Evolutionary conservation across 2,888 invertebrate genomes (phyloP).

Genomic region (Chalcosyrphus nemorum): DNA sequence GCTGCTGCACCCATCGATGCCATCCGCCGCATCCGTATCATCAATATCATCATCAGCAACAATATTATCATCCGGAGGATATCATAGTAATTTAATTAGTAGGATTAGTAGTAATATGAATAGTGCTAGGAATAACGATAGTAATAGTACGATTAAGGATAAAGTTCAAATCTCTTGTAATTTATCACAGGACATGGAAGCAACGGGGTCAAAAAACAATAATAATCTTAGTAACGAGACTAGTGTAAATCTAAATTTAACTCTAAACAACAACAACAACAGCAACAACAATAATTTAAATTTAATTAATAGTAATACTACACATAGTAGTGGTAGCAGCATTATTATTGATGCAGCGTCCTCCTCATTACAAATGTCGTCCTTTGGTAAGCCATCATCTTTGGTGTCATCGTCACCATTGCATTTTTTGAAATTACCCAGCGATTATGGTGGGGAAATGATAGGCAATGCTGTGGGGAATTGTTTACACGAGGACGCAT

Average conservation of each 20-base stretch:
- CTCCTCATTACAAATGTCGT: conserved; percentile 51
- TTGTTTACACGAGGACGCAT: conserved; percentile 59
- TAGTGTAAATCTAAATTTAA: conserved; percentile 69
- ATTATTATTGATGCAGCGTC: conserved; percentile 46
- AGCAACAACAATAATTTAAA: conserved; percentile 60
- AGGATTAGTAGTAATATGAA: conserved; percentile 61
- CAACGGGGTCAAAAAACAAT: conserved; percentile 74
- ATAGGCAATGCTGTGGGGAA: conserved; percentile 29
- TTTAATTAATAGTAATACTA: conserved; percentile 46
- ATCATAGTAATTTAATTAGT: conserved; percentile 70
- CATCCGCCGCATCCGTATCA: not conserved
- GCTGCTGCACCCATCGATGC: conserved; percentile 17
- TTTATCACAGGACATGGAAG: conserved; percentile 74
- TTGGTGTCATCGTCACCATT: conserved; percentile 44
- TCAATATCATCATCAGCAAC: conserved; percentile 36
- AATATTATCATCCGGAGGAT: conserved; percentile 69
- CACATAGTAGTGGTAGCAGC: conserved; percentile 34
- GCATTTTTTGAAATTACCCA: conserved; percentile 55
- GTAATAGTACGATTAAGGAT: conserved; percentile 69
- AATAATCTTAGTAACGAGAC: conserved; percentile 71
- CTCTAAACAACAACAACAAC: conserved; percentile 39
- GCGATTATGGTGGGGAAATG: conserved; percentile 15
- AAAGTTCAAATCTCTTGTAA: conserved; percentile 76
- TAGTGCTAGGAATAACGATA: conserved; percentile 61
- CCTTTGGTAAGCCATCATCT: conserved; percentile 22